A percentile compares a stretch with the other conserved stretches of the same genome.
phyloP scores from a whole-genome alignment of 2,113 vertebrate genomes.

The Erpornis zantholeuca region DNA sequence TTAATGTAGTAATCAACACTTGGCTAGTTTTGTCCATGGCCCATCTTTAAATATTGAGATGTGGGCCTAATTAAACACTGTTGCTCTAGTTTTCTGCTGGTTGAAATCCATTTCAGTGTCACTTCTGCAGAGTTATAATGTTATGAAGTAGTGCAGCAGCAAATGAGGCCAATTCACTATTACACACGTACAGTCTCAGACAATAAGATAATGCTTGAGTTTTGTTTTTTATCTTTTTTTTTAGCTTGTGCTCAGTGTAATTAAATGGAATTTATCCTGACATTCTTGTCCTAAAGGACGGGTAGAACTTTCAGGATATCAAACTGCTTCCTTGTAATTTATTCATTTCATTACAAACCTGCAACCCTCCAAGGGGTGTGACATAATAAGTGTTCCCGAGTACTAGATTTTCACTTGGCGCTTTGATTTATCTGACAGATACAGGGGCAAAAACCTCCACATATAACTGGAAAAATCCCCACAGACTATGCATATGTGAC shows the following conservation, averaged over 20 bases:
- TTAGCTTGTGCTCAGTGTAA: background rate
- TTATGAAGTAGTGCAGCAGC: background rate
- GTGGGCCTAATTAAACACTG: background rate
- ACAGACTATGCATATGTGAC: background rate
- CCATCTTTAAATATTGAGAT: background rate
- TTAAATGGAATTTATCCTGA: slow-evolving; percentile 34
- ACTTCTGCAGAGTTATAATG: background rate
- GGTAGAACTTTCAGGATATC: slow-evolving; percentile 8
- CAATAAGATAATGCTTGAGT: background rate
- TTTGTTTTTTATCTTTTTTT: background rate
- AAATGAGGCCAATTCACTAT: background rate
- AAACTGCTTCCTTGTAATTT: slow-evolving; percentile 30
- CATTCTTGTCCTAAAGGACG: slow-evolving; percentile 15
- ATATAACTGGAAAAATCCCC: background rate
- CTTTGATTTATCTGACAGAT: slow-evolving; percentile 32
- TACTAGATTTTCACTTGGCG: background rate
- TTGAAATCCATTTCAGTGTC: background rate
- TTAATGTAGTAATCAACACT: background rate
- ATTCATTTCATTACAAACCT: slow-evolving; percentile 50
- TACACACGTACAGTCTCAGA: background rate
- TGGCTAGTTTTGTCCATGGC: background rate
- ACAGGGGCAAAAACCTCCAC: background rate
- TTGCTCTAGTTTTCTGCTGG: background rate
- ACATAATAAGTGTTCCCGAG: slow-evolving; percentile 8
- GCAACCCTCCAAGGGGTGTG: background rate